Evolutionary conservation across 2,113 vertebrate genomes (phyloP), one percentile per base, ranked within the genome.

Genomic region (Saguinus midas): DNA sequence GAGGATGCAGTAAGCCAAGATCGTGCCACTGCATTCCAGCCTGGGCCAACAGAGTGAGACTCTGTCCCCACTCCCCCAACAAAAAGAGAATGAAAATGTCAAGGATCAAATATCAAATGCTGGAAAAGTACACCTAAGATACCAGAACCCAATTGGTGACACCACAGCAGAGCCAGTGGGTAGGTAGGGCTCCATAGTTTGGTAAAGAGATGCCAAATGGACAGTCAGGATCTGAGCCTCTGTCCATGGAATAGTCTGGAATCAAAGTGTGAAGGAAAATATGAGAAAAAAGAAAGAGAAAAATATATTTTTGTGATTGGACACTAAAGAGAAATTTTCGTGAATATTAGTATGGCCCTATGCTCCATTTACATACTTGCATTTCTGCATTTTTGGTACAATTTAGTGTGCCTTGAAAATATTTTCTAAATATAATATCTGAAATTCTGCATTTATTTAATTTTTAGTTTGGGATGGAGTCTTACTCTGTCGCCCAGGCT

Each of bases 351-450:
- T n/a, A 66, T n/a, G 48, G 12, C 1, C 18, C n/a, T 78, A 5
- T 2, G 18, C 4, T 64, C 37, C 43, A 50, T 75, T 87, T 90
- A 9, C 21, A 64, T 27, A 80, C 6, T 21, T 32, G 9, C 5
- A 73, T 5, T 75, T 76, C 35, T 76, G 29, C 7, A 64, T 21
- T 82, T 48, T 3, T 25, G n/a, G 35, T 27, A 72, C 48, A 76
- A 73, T 64, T 93, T 93, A 79, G 75, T 80, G 37, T 80, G n/a
- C 20, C 88, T 83, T 83, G 25, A 45, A 91, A 78, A 48, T 10
- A 61, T 79, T 70, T 73, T 95, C 35, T 32, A 12, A 89, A 64
- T 58, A 6, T 3, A 45, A 37, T 70, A 85, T 76, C 32, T 72
- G n/a, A 82, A 85, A 72, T 2, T 87, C 10, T 20, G 14, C 27